Evolutionary conservation across 1,140 invertebrate species (phyloP).

Genomic region (Trichonephila clavipes): DNA sequence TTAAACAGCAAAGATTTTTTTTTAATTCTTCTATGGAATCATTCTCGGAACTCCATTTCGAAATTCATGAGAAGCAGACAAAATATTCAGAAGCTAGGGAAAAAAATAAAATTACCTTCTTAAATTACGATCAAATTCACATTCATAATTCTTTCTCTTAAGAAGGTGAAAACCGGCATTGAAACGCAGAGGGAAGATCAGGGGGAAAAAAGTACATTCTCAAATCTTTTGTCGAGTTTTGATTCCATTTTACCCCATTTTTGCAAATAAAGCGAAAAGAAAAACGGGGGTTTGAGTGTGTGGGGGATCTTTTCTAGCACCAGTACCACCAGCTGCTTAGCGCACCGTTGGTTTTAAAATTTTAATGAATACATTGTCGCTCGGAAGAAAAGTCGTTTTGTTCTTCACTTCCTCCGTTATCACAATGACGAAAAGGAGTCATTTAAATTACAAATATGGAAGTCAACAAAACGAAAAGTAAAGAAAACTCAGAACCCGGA

Average conservation of each 20-base stretch:
- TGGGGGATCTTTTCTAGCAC: background rate
- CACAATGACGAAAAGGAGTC: slow-evolving; percentile 59
- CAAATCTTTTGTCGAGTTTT: slow-evolving; percentile 59
- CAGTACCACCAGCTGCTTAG: slow-evolving; percentile 28
- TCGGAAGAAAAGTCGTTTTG: slow-evolving; percentile 60
- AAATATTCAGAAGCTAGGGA: slow-evolving; percentile 20
- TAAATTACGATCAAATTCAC: slow-evolving; percentile 67
- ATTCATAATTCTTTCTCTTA: slow-evolving; percentile 47
- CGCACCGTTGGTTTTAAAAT: slow-evolving; percentile 68
- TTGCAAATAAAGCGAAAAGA: slow-evolving; percentile 50
- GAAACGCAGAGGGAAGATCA: background rate
- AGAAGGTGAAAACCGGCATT: slow-evolving; percentile 32
- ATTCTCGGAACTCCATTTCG: background rate
- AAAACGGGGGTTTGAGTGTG: background rate
- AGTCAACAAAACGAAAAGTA: slow-evolving; percentile 62
- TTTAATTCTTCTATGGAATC: background rate
- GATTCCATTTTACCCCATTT: slow-evolving; percentile 56
- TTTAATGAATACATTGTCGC: slow-evolving; percentile 76
- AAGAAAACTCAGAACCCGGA: slow-evolving; percentile 52
- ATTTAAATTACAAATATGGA: slow-evolving; percentile 76
- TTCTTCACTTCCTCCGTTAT: slow-evolving; percentile 37
- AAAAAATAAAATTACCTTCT: background rate
- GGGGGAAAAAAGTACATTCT: slow-evolving; percentile 10
- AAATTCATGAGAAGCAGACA: slow-evolving; percentile 42
- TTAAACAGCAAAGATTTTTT: slow-evolving; percentile 2